Percentiles rank a stretch among this genome's conserved stretches.
Evolutionary conservation across 1,140 invertebrate species (phyloP).

Genomic region (Rhagoletis zephyria): DNA sequence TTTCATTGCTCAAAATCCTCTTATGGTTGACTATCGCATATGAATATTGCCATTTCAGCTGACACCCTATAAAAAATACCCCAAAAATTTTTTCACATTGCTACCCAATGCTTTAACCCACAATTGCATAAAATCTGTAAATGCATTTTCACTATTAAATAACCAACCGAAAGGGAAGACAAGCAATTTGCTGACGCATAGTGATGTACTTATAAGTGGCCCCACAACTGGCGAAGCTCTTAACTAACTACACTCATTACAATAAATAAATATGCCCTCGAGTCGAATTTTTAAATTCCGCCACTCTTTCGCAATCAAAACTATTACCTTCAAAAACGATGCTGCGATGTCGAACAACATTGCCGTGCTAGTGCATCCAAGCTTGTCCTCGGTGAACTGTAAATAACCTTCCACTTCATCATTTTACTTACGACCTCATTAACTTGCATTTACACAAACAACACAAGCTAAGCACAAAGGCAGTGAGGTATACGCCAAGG

Average conservation of each 20-base stretch:
- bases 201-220: no score
- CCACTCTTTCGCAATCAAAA: neutral
- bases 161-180: no score
- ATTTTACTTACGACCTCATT: slow-evolving; percentile 54
- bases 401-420: slow-evolving; percentile 55
- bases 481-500: neutral
- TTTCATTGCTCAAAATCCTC: no score
- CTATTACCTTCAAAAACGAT: neutral
- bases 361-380: neutral
- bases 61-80: no score
- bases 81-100: no score
- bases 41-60: no score
- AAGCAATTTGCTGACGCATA: no score
- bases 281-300: slow-evolving; percentile 22
- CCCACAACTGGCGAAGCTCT: neutral
- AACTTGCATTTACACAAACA: slow-evolving; percentile 46
- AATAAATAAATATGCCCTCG: slow-evolving; percentile 19
- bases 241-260: neutral
- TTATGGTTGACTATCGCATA: no score
- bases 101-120: no score
- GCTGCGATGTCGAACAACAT: neutral
- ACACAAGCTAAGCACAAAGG: neutral
- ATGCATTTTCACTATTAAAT: no score
- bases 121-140: no score
- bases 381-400: slow-evolving; percentile 44